phyloP scores from a whole-genome alignment of 1,140 invertebrate genomes.

The Matsumurasca onukii region DNA sequence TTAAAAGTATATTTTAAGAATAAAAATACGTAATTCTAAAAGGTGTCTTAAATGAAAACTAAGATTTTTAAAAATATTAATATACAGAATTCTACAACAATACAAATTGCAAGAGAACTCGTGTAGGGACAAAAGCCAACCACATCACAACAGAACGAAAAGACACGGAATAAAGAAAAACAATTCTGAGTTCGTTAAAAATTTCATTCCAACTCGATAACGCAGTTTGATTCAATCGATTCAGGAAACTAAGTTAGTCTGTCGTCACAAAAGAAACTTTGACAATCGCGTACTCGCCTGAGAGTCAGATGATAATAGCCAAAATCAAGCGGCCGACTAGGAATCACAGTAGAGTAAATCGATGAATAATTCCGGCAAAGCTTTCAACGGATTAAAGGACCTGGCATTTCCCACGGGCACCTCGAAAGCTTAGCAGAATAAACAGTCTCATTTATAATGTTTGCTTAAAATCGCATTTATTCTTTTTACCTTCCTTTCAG shows the following conservation, averaged over 20 bases:
- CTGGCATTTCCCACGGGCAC: slow-evolving; percentile 10
- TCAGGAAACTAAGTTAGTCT: not conserved
- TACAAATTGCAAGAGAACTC: too few relatives aligned
- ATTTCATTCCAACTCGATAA: not conserved
- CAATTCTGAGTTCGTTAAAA: not conserved
- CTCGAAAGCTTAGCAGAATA: slow-evolving; percentile 1
- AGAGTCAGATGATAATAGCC: not conserved
- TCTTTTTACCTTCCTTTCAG: slow-evolving; percentile 25
- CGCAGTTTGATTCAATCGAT: not conserved
- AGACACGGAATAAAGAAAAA: too few relatives aligned
- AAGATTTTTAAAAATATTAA: too few relatives aligned
- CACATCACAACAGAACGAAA: too few relatives aligned
- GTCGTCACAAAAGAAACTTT: not conserved
- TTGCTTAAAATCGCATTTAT: slow-evolving; percentile 27
- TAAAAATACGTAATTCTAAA: too few relatives aligned
- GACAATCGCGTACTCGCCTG: not conserved
- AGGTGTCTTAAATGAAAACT: too few relatives aligned
- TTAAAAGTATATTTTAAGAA: too few relatives aligned
- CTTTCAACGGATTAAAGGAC: slow-evolving; percentile 19
- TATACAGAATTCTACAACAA: too few relatives aligned
- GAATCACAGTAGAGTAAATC: slow-evolving; percentile 11
- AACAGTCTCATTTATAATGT: slow-evolving; percentile 25
- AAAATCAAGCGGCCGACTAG: slow-evolving; percentile 5
- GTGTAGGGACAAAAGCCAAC: too few relatives aligned
- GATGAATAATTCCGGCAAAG: slow-evolving; percentile 24